A percentile compares a stretch with the other conserved stretches of the same genome.
These are phyloP conservation scores for Lucinisca nassula DNA, from an alignment of 2,888 invertebrate genomes.

Conservation along the genomic window DNA sequence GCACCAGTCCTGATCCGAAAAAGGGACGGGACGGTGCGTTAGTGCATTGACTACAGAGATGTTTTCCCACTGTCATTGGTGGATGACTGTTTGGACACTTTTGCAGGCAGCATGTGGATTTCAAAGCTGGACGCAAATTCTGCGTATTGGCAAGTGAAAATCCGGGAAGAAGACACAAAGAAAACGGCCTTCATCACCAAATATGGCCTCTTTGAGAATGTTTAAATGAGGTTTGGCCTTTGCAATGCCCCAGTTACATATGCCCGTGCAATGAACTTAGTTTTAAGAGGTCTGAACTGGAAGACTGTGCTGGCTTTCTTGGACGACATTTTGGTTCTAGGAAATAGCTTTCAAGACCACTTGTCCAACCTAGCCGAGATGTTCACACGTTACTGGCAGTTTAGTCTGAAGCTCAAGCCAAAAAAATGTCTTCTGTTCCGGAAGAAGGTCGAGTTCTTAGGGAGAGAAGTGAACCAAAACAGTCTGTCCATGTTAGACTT, in stretches of 20 bases:
- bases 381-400: conserved; percentile 42
- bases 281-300: conserved; percentile 7
- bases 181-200: conserved; percentile 74
- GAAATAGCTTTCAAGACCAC: conserved; percentile 49
- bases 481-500: background rate
- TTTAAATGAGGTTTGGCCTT: conserved; percentile 66
- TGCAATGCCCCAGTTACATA: conserved; percentile 66
- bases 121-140: conserved; percentile 59
- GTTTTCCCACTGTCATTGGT: conserved; percentile 28
- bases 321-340: conserved; percentile 69
- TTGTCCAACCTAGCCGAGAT: conserved; percentile 43
- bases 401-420: conserved; percentile 58
- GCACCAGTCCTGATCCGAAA: conserved; percentile 61
- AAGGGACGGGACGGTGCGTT: conserved; percentile 16
- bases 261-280: conserved; percentile 19
- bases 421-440: background rate
- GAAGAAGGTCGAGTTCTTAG: conserved; percentile 4
- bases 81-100: conserved; percentile 55
- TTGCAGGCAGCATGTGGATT: conserved; percentile 52
- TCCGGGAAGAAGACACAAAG: conserved; percentile 37
- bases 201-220: conserved; percentile 64
- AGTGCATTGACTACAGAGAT: conserved; percentile 27
- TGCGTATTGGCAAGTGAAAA: conserved; percentile 62
- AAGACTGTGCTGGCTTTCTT: conserved; percentile 55
- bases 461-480: background rate